These are phyloP conservation scores for Philypnodon macrostomus DNA, from an alignment of 2,797 vertebrate genomes.

Conservation along the genomic window DNA sequence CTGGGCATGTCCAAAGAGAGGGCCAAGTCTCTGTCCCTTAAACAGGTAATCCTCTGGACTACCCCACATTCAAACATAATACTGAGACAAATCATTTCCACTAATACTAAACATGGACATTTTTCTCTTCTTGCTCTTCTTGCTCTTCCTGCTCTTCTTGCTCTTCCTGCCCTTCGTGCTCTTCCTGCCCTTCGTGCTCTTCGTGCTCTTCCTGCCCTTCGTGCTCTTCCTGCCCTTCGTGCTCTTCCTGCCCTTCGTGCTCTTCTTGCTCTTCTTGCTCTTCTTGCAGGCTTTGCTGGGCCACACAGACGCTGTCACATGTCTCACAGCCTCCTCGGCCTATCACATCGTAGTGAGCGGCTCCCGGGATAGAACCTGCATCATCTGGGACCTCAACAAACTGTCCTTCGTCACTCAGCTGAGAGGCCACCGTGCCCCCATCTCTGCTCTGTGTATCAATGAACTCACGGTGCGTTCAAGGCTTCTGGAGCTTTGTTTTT, in stretches of 20 bases:
- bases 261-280: not conserved
- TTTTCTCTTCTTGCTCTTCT: not conserved
- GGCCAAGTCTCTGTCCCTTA: conserved; percentile 87
- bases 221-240: no score
- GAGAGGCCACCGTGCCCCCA: conserved; percentile 90
- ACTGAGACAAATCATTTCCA: no score
- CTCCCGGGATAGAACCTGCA: conserved; percentile 95
- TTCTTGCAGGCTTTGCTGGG: conserved; percentile 87
- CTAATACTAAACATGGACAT: no score
- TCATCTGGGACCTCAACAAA: conserved; percentile 98
- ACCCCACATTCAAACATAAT: no score
- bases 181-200: no score
- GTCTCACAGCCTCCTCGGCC: conserved; percentile 87
- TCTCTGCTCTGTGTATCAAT: conserved; percentile 96
- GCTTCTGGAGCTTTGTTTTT: no score
- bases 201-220: no score
- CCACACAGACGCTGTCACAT: conserved; percentile 93
- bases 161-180: no score
- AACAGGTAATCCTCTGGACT: conserved; percentile 82
- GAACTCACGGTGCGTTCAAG: conserved; percentile 85
- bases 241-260: no score
- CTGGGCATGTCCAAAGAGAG: conserved; percentile 92
- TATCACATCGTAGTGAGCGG: conserved; percentile 97
- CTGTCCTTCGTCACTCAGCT: conserved; percentile 95
- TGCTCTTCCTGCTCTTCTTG: no score